Evolutionary conservation across 2,797 vertebrate species (phyloP), one percentile per base, ranked within the genome.

Genomic region (Falco concolor): DNA sequence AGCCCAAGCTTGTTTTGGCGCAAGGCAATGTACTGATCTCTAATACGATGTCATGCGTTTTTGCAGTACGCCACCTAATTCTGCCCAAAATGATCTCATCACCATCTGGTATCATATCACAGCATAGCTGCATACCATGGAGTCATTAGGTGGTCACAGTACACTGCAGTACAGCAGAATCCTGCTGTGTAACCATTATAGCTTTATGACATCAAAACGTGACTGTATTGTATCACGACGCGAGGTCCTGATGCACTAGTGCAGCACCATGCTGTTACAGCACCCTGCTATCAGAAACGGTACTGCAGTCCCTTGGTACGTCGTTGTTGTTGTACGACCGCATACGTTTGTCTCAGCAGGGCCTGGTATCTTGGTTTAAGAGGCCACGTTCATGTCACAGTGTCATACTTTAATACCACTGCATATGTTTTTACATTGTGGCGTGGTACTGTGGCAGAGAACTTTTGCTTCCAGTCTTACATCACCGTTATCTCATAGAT

Each of bases 321-420:
- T n/a, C 18, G 19, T 5, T 4, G 19, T 5, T 4, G 17, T 30
- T 23, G 0, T 9, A 1, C 21, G 44, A 6, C n/a, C 24, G 0
- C 8, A 2, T 10, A 2, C 0, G 0, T 59, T 67, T 47, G 34
- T 53, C 45, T 49, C 5, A 0, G 9, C 28, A 4, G 24, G 50
- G 42, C 6, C 68, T 28, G 5, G 3, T 17, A 8, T 4, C 32
- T 23, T 3, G 60, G 21, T 68, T 72, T 40, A 4, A 42, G 7
- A 17, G 3, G 52, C 13, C 9, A 2, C 14, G 38, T 44, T 42
- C 2, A 2, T 4, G 40, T 64, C 42, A 38, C 21, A 2, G 11
- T 0, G 12, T 38, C 12, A 8, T 23, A 6, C 14, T 67, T 34
- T 34, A 8, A 5, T 47, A 30, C 23, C 0, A 1, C 30, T 15